Base-by-base conservation (phyloP, 1,140 invertebrate species). In the Ceratina japonica region DNA sequence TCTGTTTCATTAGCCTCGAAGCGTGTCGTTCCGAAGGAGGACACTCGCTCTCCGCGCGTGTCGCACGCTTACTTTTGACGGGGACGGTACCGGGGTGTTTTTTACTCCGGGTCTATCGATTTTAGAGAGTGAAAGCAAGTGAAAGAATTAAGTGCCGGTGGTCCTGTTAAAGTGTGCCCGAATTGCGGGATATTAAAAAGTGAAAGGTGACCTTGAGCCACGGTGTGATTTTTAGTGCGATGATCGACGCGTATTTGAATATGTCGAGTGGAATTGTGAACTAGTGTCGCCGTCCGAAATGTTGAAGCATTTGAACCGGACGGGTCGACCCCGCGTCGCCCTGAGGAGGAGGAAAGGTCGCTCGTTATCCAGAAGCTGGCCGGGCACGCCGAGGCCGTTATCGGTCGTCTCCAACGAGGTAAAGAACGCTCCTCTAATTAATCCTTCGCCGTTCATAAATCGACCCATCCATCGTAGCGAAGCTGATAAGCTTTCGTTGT, bases 351-450 rank as follows among this genome's bases (percentile, higher is more conserved):
- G 87, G 75, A 88, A 87, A 73, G 91, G 90, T 58, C 87, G 92
- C 16, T 91, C 90, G 20, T 87, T 90, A 31, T 90, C 91, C 37
- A 90, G 88, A 80, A 92, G 91, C 77, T 92, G 92, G 92, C 92
- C 91, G 51, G 89, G 91, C 2, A 92, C 91, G 8, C 90, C 91
- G 7, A 86, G 71, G 20, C 89, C 91, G n/a, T 75, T 90, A n/a
- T 92, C 91, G 15, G 85, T 90, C 13, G 86, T 86, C 27, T 91
- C 90, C 1, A 89, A 89, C 63, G 90, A 92, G 91, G 91, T 92
- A 91, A 86, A 84, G 22, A 70, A 71, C 22, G 44, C 63, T 20
- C 70, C 31, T 77, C 52, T 58, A 27, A 54, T 68, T 68, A 24
- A 65, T 44, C 5, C 37, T 44, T 44, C 5, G 37, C 37, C 37